A percentile compares a stretch with the other conserved stretches of the same genome.
Conservation (phyloP, 2,113 vertebrate genomes). For the Ramphastos sulfuratus region DNA sequence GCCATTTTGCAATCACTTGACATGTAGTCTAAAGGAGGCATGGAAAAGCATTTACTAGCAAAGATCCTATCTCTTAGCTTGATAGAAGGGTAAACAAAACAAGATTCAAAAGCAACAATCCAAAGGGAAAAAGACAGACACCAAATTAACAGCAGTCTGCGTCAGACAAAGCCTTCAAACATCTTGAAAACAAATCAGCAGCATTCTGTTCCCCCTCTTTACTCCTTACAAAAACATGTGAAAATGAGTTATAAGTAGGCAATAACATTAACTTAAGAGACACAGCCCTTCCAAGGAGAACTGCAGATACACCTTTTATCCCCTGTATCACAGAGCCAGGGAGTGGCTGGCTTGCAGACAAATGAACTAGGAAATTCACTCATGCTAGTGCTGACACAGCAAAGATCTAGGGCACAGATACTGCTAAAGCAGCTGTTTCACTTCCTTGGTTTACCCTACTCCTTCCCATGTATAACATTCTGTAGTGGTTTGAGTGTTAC, state of each 20-base stretch:
- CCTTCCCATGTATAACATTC: no score
- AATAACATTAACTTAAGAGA: not conserved
- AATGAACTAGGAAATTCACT: not conserved
- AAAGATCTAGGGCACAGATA: not conserved
- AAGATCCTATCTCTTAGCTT: not conserved
- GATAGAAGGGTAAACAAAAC: not conserved
- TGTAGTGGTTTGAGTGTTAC: no score
- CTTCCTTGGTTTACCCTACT: not conserved
- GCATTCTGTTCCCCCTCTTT: not conserved
- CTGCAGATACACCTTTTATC: not conserved
- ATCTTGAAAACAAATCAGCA: not conserved
- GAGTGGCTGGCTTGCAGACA: rapidly evolving
- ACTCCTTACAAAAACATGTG: not conserved
- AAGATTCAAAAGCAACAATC: not conserved
- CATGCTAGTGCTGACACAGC: not conserved
- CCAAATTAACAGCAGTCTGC: not conserved
- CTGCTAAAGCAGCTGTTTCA: not conserved
- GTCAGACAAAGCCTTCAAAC: not conserved
- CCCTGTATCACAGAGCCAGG: not conserved
- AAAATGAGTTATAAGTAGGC: not conserved
- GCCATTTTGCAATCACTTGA: not conserved
- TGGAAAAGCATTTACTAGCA: not conserved
- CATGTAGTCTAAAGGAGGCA: not conserved
- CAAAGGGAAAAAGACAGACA: not conserved
- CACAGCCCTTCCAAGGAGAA: not conserved